phyloP scores from a whole-genome alignment of 2,797 vertebrate genomes.

The Neosilurus hyrtlii region DNA sequence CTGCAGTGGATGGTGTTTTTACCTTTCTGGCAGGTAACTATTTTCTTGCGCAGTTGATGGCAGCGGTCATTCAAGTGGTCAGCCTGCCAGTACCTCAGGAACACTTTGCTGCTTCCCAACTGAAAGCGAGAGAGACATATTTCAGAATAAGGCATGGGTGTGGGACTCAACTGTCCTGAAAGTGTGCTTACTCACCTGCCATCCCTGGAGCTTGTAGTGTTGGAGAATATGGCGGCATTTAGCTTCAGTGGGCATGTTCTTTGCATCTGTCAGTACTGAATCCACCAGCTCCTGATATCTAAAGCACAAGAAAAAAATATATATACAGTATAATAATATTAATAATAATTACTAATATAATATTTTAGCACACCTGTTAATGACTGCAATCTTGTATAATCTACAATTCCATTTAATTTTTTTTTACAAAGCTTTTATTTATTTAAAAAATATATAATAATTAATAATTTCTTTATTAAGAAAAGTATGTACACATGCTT shows the following conservation, averaged over 20 bases:
- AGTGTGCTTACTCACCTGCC: slow-evolving; percentile 78
- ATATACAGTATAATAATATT: too few species aligned
- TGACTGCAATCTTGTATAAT: neutral
- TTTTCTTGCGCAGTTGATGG: slow-evolving; percentile 86
- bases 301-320: slow-evolving; percentile 46
- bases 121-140: slow-evolving; percentile 51
- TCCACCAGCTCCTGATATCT: slow-evolving; percentile 86
- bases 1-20: slow-evolving; percentile 52
- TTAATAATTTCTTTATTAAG: too few species aligned
- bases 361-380: neutral
- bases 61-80: slow-evolving; percentile 90
- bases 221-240: slow-evolving; percentile 84
- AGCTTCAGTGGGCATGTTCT: slow-evolving; percentile 77
- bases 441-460: too few species aligned
- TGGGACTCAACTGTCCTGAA: neutral
- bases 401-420: too few species aligned
- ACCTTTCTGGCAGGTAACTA: slow-evolving; percentile 96
- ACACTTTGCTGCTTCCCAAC: slow-evolving; percentile 89
- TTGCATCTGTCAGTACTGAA: slow-evolving; percentile 71
- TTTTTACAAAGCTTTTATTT: too few species aligned
- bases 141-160: neutral
- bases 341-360: too few species aligned
- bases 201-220: slow-evolving; percentile 86
- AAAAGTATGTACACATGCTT: too few species aligned
- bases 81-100: slow-evolving; percentile 92